phyloP scores from a whole-genome alignment of 2,113 vertebrate species.

The Kobus ellipsiprymnus region DNA sequence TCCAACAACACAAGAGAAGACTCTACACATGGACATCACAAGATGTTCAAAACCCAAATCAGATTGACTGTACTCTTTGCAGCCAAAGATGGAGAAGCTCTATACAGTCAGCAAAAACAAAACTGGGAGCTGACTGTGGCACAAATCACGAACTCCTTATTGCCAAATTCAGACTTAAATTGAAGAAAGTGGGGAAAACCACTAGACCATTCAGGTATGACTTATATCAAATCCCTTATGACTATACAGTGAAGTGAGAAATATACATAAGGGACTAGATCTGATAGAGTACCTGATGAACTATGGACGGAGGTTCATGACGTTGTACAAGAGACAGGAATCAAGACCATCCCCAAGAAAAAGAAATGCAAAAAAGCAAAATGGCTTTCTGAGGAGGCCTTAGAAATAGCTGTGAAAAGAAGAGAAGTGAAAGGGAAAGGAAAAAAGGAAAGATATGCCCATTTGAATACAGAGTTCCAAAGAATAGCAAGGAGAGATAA shows the following conservation, averaged over 20 bases:
- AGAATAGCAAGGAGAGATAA: neutral
- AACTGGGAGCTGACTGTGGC: neutral
- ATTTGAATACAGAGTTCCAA: neutral
- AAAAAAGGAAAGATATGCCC: neutral
- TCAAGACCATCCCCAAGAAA: neutral
- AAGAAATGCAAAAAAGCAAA: neutral
- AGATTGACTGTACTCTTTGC: neutral
- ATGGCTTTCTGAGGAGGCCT: neutral
- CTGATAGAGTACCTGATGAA: neutral
- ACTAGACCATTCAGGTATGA: neutral
- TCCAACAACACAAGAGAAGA: neutral
- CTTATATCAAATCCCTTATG: neutral
- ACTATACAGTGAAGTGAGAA: neutral
- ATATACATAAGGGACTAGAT: neutral
- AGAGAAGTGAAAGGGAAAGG: rapidly evolving
- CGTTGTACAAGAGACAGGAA: neutral
- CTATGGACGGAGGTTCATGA: rapidly evolving
- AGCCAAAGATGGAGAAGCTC: neutral
- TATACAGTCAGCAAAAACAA: neutral
- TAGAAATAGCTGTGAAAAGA: neutral
- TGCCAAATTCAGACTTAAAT: neutral
- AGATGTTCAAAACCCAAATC: rapidly evolving
- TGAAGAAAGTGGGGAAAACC: neutral
- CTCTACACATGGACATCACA: neutral
- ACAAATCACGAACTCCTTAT: neutral